Conservation (phyloP, 2,797 vertebrate genomes). For the Coracias cyanogaster region DNA sequence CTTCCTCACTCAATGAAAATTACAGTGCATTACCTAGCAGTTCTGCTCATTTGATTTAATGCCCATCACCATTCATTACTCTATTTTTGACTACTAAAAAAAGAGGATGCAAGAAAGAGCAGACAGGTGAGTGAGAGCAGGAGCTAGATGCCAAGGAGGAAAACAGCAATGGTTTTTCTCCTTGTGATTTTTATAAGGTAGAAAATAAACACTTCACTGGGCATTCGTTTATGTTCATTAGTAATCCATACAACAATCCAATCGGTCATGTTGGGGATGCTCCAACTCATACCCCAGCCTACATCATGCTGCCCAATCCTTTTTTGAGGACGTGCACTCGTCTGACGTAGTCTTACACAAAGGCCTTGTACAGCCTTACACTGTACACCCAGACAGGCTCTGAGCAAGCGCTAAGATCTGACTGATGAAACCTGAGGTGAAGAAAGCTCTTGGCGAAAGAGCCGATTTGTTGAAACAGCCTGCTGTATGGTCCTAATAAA, state of each 20-base stretch:
- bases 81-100: conserved; percentile 27
- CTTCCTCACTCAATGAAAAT: conserved; percentile 32
- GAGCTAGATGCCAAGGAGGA: background rate
- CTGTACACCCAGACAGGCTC: background rate
- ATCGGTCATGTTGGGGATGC: background rate
- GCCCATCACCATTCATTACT: conserved; percentile 13
- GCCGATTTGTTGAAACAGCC: conserved; percentile 30
- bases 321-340: background rate
- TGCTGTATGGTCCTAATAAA: conserved; percentile 52
- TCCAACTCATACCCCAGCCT: background rate
- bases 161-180: conserved; percentile 37
- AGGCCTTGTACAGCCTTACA: background rate
- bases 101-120: background rate
- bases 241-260: background rate
- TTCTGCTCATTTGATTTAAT: conserved; percentile 54
- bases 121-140: conserved; percentile 28
- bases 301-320: background rate
- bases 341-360: background rate
- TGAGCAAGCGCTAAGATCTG: background rate
- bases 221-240: background rate
- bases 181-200: conserved; percentile 25
- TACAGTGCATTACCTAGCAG: background rate
- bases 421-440: background rate
- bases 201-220: conserved; percentile 27
- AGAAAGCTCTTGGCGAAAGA: conserved; percentile 3